Evolutionary conservation across 2,113 vertebrate species (phyloP).

Genomic region (Athene noctua): DNA sequence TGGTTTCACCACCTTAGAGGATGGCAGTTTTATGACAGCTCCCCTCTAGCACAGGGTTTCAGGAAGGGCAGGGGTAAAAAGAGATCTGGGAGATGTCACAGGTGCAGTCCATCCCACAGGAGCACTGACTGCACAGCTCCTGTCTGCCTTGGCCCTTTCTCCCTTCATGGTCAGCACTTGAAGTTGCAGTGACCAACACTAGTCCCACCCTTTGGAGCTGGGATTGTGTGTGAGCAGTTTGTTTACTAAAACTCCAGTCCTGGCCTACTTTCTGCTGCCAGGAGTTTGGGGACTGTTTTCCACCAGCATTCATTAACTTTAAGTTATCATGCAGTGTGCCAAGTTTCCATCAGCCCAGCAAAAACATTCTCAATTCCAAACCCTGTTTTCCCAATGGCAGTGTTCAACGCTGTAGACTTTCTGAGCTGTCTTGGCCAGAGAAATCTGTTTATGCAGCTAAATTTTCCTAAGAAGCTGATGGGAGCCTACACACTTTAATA

Average conservation of each 20-base stretch:
- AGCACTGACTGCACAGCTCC: background rate
- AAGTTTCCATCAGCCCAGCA: slow-evolving; percentile 52
- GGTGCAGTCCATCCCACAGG: background rate
- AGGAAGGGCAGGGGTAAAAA: background rate
- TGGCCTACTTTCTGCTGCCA: slow-evolving; percentile 2
- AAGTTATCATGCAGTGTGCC: slow-evolving; percentile 19
- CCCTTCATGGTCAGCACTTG: background rate
- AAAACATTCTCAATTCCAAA: slow-evolving; percentile 46
- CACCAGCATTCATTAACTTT: slow-evolving; percentile 34
- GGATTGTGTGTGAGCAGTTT: background rate
- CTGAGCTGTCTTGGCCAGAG: background rate
- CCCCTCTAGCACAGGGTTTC: accelerated
- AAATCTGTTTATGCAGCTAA: background rate
- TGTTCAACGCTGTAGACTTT: background rate
- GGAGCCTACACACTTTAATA: background rate
- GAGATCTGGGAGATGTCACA: background rate
- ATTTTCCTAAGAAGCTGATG: slow-evolving; percentile 20
- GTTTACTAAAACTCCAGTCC: slow-evolving; percentile 22
- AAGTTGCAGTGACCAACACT: background rate
- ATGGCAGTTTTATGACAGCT: background rate
- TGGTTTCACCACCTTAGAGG: background rate
- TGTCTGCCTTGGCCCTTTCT: background rate
- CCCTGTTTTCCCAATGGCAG: slow-evolving; percentile 3
- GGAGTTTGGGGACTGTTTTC: slow-evolving; percentile 44
- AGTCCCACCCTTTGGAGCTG: background rate